A percentile compares a stretch with the other conserved stretches of the same genome.
Conservation (phyloP, 37 sponge, comb jelly and placozoan species). For the Lycopodina hypogea region DNA sequence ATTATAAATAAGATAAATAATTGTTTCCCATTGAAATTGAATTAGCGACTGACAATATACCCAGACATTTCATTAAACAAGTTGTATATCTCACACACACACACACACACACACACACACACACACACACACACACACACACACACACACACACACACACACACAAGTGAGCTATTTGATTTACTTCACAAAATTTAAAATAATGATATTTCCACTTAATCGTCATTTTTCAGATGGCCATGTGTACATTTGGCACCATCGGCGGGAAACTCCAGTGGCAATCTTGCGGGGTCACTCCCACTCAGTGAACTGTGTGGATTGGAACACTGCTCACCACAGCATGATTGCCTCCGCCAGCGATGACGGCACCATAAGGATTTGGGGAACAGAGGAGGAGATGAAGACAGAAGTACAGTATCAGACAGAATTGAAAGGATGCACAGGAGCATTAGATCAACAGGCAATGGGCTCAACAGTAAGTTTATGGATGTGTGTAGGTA, state of each 20-base stretch:
- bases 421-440: background rate
- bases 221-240: slow-evolving; percentile 58
- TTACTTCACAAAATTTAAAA: too few species aligned
- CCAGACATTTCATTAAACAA: too few species aligned
- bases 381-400: slow-evolving; percentile 57
- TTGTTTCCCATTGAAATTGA: too few species aligned
- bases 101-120: too few species aligned
- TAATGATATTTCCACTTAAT: too few species aligned
- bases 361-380: slow-evolving; percentile 64
- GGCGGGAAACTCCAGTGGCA: slow-evolving; percentile 66
- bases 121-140: too few species aligned
- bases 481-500: background rate
- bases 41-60: too few species aligned
- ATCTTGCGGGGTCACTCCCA: slow-evolving; percentile 83
- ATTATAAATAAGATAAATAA: too few species aligned
- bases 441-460: background rate
- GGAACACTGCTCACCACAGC: slow-evolving; percentile 85
- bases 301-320: slow-evolving; percentile 89
- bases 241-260: slow-evolving; percentile 87
- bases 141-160: too few species aligned
- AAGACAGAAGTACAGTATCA: slow-evolving; percentile 16
- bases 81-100: too few species aligned
- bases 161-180: too few species aligned
- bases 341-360: slow-evolving; percentile 93
- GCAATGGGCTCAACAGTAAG: background rate